phyloP scores from a whole-genome alignment of 2,888 invertebrate species.

The Cantharis flavilabris region DNA sequence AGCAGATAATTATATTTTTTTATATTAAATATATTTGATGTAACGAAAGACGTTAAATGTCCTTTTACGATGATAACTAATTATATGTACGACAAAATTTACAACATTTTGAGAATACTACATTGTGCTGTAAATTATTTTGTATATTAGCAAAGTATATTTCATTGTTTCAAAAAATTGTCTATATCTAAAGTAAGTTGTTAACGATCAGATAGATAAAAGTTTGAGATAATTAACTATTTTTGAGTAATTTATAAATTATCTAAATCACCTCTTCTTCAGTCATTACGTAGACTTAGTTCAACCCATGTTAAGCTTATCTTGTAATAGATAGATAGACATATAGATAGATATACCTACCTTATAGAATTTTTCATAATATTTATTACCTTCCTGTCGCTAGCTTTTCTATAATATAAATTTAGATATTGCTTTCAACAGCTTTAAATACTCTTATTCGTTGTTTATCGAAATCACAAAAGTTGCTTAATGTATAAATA shows the following conservation, averaged over 20 bases:
- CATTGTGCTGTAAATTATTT: neutral
- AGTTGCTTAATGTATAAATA: constrained; percentile 34
- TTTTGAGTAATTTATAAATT: constrained; percentile 19
- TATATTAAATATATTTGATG: neutral
- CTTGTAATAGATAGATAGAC: constrained; percentile 3
- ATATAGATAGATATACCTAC: constrained; percentile 24
- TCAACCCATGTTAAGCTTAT: constrained; percentile 15
- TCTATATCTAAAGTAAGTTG: constrained; percentile 14
- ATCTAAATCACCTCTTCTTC: constrained; percentile 16
- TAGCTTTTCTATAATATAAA: constrained; percentile 35
- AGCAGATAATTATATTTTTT: neutral
- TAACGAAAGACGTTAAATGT: neutral
- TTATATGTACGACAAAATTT: neutral
- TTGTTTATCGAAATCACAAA: constrained; percentile 48
- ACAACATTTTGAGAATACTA: neutral
- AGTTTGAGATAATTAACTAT: constrained; percentile 20
- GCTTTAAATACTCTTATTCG: constrained; percentile 32
- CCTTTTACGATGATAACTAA: neutral
- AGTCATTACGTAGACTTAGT: constrained; percentile 27
- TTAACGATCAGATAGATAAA: constrained; percentile 22
- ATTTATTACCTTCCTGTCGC: constrained; percentile 30
- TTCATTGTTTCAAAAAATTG: constrained; percentile 11
- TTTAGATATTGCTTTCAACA: constrained; percentile 38
- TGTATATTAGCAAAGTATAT: neutral
- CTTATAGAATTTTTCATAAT: constrained; percentile 25